phyloP scores from a whole-genome alignment of 2,888 invertebrate species.

The Eudasyphora cyanicolor region DNA sequence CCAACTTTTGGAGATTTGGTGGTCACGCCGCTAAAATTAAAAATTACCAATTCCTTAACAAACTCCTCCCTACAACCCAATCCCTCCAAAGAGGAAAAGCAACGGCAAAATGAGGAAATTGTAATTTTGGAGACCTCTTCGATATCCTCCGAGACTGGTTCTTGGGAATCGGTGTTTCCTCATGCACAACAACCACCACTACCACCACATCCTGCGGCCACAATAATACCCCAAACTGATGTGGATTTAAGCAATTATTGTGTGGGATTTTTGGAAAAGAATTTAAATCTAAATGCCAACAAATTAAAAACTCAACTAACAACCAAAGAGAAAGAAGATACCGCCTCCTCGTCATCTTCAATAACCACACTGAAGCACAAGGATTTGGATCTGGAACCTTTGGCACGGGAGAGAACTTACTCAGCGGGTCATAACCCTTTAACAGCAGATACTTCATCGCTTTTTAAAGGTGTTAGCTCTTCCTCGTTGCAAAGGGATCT shows the following conservation, averaged over 20 bases:
- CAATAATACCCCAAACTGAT: slow-evolving; percentile 44
- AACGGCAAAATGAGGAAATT: slow-evolving; percentile 84
- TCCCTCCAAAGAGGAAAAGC: slow-evolving; percentile 82
- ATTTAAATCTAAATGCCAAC: slow-evolving; percentile 52
- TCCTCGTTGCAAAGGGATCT: slow-evolving; percentile 69
- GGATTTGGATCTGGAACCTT: slow-evolving; percentile 60
- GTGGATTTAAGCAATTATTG: slow-evolving; percentile 79
- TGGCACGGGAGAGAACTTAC: slow-evolving; percentile 67
- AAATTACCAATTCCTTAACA: slow-evolving; percentile 52
- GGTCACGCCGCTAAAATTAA: slow-evolving; percentile 58
- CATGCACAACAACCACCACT: slow-evolving; percentile 61
- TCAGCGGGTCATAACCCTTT: slow-evolving; percentile 65
- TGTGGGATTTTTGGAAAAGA: slow-evolving; percentile 78
- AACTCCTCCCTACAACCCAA: slow-evolving; percentile 66
- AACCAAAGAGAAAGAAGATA: slow-evolving; percentile 54
- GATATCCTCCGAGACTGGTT: slow-evolving; percentile 84
- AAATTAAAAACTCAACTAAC: slow-evolving; percentile 1
- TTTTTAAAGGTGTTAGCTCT: slow-evolving; percentile 70
- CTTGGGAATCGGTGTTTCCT: slow-evolving; percentile 85
- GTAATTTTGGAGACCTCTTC: slow-evolving; percentile 84
- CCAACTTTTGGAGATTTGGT: slow-evolving; percentile 66
- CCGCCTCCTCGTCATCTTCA: slow-evolving; percentile 35
- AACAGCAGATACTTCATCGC: slow-evolving; percentile 68
- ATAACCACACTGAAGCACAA: slow-evolving; percentile 44
- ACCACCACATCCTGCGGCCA: neutral